Percentiles rank a stretch among this genome's conserved stretches.
Conservation (phyloP, 2,113 vertebrate genomes). For the Cervus canadensis region DNA sequence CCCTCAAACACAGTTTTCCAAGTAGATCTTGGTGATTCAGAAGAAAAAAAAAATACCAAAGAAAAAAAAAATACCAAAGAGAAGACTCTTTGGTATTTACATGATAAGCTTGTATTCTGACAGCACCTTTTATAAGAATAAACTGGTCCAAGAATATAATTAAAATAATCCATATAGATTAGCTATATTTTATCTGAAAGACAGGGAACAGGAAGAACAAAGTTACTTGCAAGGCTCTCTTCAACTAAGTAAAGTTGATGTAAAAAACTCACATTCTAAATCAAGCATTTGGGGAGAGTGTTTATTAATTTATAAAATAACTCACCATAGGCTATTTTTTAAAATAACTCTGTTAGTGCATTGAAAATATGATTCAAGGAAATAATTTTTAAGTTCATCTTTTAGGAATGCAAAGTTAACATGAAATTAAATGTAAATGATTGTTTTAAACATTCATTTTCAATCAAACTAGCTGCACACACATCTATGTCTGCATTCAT, state of each 20-base stretch:
- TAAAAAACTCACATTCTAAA: slow-evolving; percentile 30
- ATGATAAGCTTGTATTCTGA: not conserved
- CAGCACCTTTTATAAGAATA: slow-evolving; percentile 21
- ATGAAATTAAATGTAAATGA: not conserved
- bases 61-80: not conserved
- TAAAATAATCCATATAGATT: slow-evolving; percentile 2
- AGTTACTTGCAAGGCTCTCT: not conserved
- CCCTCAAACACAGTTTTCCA: slow-evolving; percentile 38
- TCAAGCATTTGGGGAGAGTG: not conserved
- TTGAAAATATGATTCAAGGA: not conserved
- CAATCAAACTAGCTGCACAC: not conserved
- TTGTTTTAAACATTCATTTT: slow-evolving; percentile 20
- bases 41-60: not conserved
- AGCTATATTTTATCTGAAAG: not conserved
- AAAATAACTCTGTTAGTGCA: not conserved
- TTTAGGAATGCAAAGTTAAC: slow-evolving; percentile 27
- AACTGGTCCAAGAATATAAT: not conserved
- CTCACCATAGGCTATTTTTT: not conserved
- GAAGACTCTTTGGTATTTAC: slow-evolving; percentile 37
- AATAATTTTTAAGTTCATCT: not conserved
- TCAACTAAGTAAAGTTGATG: not conserved
- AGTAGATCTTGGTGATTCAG: slow-evolving; percentile 51
- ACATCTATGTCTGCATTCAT: too few species aligned
- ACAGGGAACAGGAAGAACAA: not conserved
- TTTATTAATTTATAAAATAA: slow-evolving; percentile 13